Evolutionary conservation across 2,797 vertebrate species (phyloP), one percentile per base, ranked within the genome.

Genomic region (Gymnodraco acuticeps): DNA sequence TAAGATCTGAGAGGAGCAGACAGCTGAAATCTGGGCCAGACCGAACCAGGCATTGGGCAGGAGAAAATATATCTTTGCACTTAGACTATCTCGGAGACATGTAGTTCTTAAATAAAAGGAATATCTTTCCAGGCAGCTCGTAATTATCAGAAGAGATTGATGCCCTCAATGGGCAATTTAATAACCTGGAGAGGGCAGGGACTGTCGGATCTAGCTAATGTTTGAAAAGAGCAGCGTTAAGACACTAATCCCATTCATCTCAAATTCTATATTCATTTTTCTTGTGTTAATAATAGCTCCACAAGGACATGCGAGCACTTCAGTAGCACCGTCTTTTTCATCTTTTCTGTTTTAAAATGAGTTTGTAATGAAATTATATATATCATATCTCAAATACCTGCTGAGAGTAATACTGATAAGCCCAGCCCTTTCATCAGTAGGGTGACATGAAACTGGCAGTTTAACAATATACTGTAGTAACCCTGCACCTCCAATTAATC

Each of bases 71-170:
- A 80, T 80, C 81, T 84, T 70, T 75, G 73, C 68, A 78, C 85
- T 84, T 69, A 80, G 58, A 77, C 77, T 52, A 67, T 81, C 80
- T 88, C 52, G 38, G 55, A 87, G 81, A 86, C 85, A 64, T 73
- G 64, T 86, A 87, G 84, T 90, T 86, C 88, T 87, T 90, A 82
- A 92, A 89, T 82, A 88, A 90, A 92, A 85, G 38, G 77, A 73
- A 81, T 80, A 84, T 85, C 79, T 83, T 87, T 63, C 70, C 70
- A 65, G 52, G 87, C 85, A 86, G 89, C 64, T 64, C 4, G 69
- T 88, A 90, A 91, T 91, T 88, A 91, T 88, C 81, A 87, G 74
- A 86, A 50, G 74, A 85, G 84, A 90, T 76, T 75, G 75, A 89
- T 90, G 79, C 68, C 77, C 79, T 90, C 72, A 75, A 72, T 78